phyloP scores from a whole-genome alignment of 2,113 vertebrate genomes.

The Psettodes erumei region DNA sequence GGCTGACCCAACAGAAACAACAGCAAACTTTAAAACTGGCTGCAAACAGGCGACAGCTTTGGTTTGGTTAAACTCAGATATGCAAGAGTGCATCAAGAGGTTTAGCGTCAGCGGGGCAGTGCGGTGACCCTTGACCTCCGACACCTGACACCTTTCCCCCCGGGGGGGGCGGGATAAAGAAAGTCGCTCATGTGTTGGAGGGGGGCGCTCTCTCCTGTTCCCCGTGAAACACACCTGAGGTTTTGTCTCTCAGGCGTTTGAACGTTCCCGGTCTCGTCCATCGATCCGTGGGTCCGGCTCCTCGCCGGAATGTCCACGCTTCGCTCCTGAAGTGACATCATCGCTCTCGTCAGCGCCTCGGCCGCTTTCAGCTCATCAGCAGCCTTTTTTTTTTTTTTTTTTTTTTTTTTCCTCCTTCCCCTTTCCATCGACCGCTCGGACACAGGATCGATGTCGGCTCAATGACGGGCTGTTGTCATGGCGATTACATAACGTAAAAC shows the following conservation, averaged over 20 bases:
- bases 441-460: too few relatives aligned
- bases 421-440: too few relatives aligned
- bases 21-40: background rate
- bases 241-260: background rate
- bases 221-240: background rate
- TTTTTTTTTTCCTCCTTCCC: too few relatives aligned
- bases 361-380: too few relatives aligned
- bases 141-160: constrained; percentile 1
- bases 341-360: too few relatives aligned
- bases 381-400: too few relatives aligned
- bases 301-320: too few relatives aligned
- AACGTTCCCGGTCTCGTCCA: too few relatives aligned
- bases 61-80: background rate
- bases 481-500: background rate
- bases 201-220: too few relatives aligned
- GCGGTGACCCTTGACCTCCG: constrained; percentile 28
- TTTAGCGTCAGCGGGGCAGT: background rate
- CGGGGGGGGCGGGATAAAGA: constrained; percentile 26
- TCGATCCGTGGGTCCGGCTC: too few relatives aligned
- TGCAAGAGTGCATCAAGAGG: background rate
- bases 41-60: background rate
- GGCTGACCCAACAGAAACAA: too few relatives aligned
- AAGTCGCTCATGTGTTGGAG: constrained; percentile 37
- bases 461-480: background rate
- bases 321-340: too few relatives aligned